Percentiles rank a stretch among this genome's conserved stretches.
These are phyloP conservation scores for human (Homo sapiens) DNA, from an alignment of 2,113 vertebrate species.

Conservation along the genomic window GRCh38 chr13:23192501-23193000, in stretches of 20 bases:
- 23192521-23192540: no score
- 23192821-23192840: neutral
- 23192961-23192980: neutral
- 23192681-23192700: neutral
- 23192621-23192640: no score
- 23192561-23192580: no score
- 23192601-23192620: no score
- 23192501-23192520: no score
- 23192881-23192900: neutral
- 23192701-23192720: neutral
- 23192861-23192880: neutral
- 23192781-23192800: neutral
- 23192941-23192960: neutral
- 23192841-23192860: neutral
- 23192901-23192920: neutral
- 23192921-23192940: neutral
- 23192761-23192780: neutral
- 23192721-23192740: neutral
- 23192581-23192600: no score
- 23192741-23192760: neutral
- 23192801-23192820: neutral
- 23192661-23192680: no score
- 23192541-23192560: no score
- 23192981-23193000: neutral
- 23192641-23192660: no score